Evolutionary conservation across 2,888 invertebrate species (phyloP), one percentile per base, ranked within the genome.

Genomic region (Ormyrus pomaceus): DNA sequence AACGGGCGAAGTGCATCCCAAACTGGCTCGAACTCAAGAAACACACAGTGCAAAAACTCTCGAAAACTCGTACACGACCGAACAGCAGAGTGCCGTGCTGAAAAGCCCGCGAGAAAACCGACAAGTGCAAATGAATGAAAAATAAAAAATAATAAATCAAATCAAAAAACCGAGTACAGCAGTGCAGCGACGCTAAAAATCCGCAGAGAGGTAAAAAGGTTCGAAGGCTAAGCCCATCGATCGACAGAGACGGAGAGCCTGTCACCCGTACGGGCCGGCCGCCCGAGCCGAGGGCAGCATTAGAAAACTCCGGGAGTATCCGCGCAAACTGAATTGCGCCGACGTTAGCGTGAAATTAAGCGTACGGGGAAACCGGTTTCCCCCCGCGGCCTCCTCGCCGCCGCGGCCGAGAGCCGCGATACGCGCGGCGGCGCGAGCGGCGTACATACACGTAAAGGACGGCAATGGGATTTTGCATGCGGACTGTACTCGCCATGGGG

Each of bases 271-370:
- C 19, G 19, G 7, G 53, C 19, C 19, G 11, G 68, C 74, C 75
- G 75, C 71, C 72, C 59, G 50, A n/a, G 66, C 79, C 76, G 83
- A 79, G 75, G 75, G 83, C 77, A 83, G 19, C 85, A 84, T 84
- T 85, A 85, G 86, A 85, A 86, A 85, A 85, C 65, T 84, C 86
- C 86, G 86, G 85, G 85, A 86, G 87, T 87, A 87, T 87, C 87
- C 87, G 87, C 88, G 88, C 87, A 89, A 88, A 88, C 89, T 87
- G 88, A 89, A 89, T 89, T 87, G 89, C 88, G 83, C 85, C 86
- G 88, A 88, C 86, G 88, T 89, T 86, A 86, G 88, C 89, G 89
- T 89, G 89, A 90, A 90, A 90, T 90, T 89, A 89, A 89, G 88
- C 87, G 88, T 70, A 74, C 19, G 19, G 87, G 87, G 85, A 86